A percentile compares a stretch with the other conserved stretches of the same genome.
Conservation (phyloP, 2,888 invertebrate genomes). For the Spicauda simplicius region DNA sequence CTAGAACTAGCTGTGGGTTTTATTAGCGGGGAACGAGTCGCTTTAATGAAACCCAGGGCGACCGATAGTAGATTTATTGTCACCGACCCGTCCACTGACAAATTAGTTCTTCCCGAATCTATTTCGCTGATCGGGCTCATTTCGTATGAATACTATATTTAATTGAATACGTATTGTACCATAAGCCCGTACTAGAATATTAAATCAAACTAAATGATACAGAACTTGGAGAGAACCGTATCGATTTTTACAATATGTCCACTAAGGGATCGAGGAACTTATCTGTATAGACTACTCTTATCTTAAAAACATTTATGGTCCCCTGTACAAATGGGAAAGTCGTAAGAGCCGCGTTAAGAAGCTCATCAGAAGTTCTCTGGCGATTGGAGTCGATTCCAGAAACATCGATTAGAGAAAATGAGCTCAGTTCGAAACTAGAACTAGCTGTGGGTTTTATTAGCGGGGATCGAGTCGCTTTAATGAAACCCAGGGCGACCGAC, state of each 20-base stretch:
- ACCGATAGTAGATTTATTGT: conserved; percentile 30
- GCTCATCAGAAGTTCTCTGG: too few species aligned
- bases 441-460: conserved; percentile 8
- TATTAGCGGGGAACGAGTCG: conserved; percentile 8
- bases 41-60: conserved; percentile 14
- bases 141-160: background rate
- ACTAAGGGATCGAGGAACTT: too few species aligned
- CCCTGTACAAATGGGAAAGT: too few species aligned
- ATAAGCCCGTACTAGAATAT: background rate
- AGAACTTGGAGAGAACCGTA: too few species aligned
- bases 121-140: background rate
- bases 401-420: conserved; percentile 17
- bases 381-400: background rate
- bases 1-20: conserved; percentile 11
- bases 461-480: conserved; percentile 10
- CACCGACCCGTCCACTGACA: conserved; percentile 27
- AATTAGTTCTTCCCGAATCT: conserved; percentile 21
- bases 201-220: too few species aligned
- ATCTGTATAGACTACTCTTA: too few species aligned
- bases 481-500: conserved; percentile 18
- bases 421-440: conserved; percentile 21
- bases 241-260: too few species aligned
- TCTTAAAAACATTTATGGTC: too few species aligned
- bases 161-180: background rate
- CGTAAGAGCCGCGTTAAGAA: too few species aligned